Evolutionary conservation across 2,113 vertebrate species (phyloP), one percentile per base, ranked within the genome.

Genomic region (Gymnogyps californianus): DNA sequence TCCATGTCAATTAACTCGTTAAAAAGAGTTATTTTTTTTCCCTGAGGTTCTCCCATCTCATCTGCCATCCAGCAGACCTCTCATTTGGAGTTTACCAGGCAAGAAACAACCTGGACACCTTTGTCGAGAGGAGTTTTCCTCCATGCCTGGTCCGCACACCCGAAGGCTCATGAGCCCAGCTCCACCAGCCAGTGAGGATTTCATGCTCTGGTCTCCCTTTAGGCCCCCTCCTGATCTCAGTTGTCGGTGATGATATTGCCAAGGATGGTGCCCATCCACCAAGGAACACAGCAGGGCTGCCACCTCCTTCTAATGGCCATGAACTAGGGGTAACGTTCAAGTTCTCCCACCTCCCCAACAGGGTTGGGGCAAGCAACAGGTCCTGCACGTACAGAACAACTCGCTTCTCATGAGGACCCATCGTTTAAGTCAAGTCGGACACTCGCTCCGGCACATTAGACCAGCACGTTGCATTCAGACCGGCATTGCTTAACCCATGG

Each of bases 331-430:
- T 6, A 49, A 38, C 4, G 1, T 22, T 51, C 65, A 40, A 24
- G 25, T 13, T 31, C 49, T 74, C 57, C 52, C 59, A 85, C 8
- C 32, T 65, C 12, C 22, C 28, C 59, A 66, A 9, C 1, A 8
- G 11, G 13, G 13, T 0, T 65, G 38, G 26, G 74, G 34, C 57
- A 71, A 55, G 61, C 29, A 64, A 44, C 47, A 61, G 21, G 44
- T 64, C 40, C 40, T 10, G 22, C 28, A 28, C 0, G 0, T 4
- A 38, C 0, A 3, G 16, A 87, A 20, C 22, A 26, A 58, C 32
- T 54, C 54, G 0, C 2, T 74, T 47, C 55, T n/a, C 69, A 19
- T 0, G 0, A 78, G 55, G 16, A 44, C 1, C 38, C 47, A n/a
- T 8, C 0, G 0, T 40, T 59, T 18, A 31, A n/a, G 38, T 28